phyloP scores from a whole-genome alignment of 1,140 invertebrate genomes.

The Brachionus asplanchnoidis region DNA sequence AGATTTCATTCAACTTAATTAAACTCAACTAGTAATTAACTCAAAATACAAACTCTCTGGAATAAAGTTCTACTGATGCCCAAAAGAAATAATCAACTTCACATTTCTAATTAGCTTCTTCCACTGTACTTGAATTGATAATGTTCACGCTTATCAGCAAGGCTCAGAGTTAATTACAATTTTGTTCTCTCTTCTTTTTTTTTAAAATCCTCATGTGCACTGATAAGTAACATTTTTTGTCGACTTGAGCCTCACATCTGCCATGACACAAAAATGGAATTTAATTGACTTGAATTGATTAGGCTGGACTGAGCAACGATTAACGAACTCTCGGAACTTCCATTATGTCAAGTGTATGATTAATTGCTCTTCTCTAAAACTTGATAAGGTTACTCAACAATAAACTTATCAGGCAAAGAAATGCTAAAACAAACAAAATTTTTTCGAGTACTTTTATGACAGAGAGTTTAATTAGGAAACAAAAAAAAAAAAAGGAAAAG shows the following conservation, averaged over 20 bases:
- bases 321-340: slow-evolving; percentile 23
- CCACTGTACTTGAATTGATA: slow-evolving; percentile 6
- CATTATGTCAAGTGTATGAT: slow-evolving; percentile 23
- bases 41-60: slow-evolving; percentile 3
- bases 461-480: neutral
- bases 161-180: neutral
- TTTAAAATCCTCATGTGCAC: neutral
- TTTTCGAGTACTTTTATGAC: neutral
- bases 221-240: slow-evolving; percentile 36
- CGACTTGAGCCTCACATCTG: neutral
- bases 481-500: neutral
- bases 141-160: neutral
- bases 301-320: neutral
- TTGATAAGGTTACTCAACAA: neutral
- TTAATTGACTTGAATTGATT: slow-evolving; percentile 25
- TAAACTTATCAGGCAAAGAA: slow-evolving; percentile 14
- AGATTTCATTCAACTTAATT: neutral
- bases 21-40: slow-evolving; percentile 35
- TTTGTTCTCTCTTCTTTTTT: neutral
- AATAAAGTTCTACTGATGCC: neutral
- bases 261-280: neutral
- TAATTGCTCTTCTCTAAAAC: neutral
- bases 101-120: slow-evolving; percentile 19
- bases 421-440: neutral
- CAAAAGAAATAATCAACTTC: slow-evolving; percentile 36